Percentiles rank a stretch among this genome's conserved stretches.
Evolutionary conservation across 2,113 vertebrate species (phyloP).

Genomic region (Hydropotes inermis): DNA sequence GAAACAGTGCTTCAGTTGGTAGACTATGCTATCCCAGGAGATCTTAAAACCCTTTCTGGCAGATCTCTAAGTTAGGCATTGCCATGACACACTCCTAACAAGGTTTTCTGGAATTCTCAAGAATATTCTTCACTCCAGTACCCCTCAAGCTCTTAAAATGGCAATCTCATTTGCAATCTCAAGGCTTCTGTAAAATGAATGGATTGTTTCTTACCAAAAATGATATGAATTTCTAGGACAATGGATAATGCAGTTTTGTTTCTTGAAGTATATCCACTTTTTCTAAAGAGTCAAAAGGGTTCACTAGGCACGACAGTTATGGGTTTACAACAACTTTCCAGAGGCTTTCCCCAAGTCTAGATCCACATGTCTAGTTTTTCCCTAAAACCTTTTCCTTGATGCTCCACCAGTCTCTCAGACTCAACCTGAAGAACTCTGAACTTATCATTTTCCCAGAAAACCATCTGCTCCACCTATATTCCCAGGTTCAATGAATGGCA

Average conservation of each 20-base stretch:
- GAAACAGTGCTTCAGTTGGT: not conserved
- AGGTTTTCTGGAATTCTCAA: not conserved
- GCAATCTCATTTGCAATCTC: not conserved
- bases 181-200: not conserved
- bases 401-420: not conserved
- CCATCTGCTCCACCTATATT: not conserved
- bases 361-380: not conserved
- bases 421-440: not conserved
- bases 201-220: not conserved
- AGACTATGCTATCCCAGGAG: not conserved
- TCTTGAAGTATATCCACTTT: not conserved
- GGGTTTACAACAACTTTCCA: not conserved
- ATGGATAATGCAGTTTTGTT: slow-evolving; percentile 10
- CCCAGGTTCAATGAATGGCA: not conserved
- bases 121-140: not conserved
- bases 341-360: not conserved
- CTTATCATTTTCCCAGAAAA: slow-evolving; percentile 8
- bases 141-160: slow-evolving; percentile 1
- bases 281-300: not conserved
- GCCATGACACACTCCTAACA: not conserved
- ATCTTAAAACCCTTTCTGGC: not conserved
- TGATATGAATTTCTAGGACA: not conserved
- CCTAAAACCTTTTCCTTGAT: not conserved
- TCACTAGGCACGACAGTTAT: not conserved
- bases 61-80: not conserved